Base-by-base conservation (phyloP, 2,113 vertebrate species). In the Colaptes auratus region DNA sequence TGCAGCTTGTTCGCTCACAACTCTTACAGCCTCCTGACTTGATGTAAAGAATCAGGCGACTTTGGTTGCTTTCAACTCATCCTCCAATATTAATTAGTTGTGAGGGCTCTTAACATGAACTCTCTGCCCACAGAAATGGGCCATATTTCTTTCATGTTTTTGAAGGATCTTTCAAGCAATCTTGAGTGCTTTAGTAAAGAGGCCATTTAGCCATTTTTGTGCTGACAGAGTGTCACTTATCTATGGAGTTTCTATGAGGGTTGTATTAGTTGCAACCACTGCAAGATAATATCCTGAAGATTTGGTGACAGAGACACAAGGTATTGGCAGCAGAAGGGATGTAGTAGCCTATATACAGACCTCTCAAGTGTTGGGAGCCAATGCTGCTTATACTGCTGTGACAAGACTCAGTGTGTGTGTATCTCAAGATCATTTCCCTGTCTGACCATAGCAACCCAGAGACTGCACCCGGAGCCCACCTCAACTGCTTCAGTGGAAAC, bases 251-350 rank as follows among this genome's bases (percentile, higher is more conserved):
- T 76, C 69, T 36, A 60, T 20, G 42, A 63, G 0, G 8, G 1
- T 21, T 33, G 6, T 64, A 11, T 23, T 15, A 9, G 18, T 21
- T 71, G 8, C 7, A 30, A 6, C 4, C 33, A 36, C 0, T 52
- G 11, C 65, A 58, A 64, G 42, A 16, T 0, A 0, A 6, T 10
- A 70, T 28, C 18, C 24, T 50, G 24, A 10, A 64, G 33, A 55
- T 48, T 35, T 46, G 15, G 14, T 55, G 36, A 17, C 23, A 11
- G 48, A 56, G n/a, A 39, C 23, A 30, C 4, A 2, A 63, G 28
- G 20, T n/a, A 9, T 2, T 63, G 23, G 28, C 39, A 56, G 71
- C 12, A 69, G 6, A 82, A 63, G n/a, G 30, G 3, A 18, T 3
- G 19, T 28, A 3, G 48, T 63, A 15, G 10, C 19, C 17, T 55